These are phyloP conservation scores for Tauraco erythrolophus DNA, from an alignment of 2,113 vertebrate species.

Conservation along the genomic window DNA sequence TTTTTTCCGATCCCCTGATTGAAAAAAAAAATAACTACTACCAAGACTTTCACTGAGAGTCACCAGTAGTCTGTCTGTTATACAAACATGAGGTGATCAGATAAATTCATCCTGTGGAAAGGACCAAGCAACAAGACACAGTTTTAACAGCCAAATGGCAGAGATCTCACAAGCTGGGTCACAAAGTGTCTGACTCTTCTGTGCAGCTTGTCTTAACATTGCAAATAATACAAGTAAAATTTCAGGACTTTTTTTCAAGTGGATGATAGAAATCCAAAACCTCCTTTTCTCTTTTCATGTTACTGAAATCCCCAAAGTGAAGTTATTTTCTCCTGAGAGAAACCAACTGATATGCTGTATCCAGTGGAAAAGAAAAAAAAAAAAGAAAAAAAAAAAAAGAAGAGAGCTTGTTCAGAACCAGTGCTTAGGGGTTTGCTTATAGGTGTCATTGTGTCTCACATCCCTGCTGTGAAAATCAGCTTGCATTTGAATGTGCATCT, in stretches of 20 bases:
- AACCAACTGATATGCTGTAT: conserved; percentile 8
- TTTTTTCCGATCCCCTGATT: background rate
- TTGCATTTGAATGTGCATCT: conserved; percentile 79
- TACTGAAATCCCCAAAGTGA: conserved; percentile 4
- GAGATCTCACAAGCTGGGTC: background rate
- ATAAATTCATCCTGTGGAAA: background rate
- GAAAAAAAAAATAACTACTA: background rate
- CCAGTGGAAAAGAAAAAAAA: background rate
- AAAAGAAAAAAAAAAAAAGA: background rate
- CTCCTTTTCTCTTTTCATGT: background rate
- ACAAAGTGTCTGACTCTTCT: background rate
- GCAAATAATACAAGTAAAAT: background rate
- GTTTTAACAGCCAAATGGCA: background rate
- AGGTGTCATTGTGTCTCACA: conserved; percentile 77
- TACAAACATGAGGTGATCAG: background rate
- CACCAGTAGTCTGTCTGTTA: background rate
- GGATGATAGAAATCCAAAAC: background rate
- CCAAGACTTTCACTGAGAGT: fast-evolving
- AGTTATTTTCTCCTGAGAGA: conserved; percentile 38
- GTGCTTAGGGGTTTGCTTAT: conserved; percentile 67
- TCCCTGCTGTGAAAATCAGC: conserved; percentile 77
- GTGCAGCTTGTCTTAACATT: background rate
- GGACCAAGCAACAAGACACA: background rate
- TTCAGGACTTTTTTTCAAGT: background rate
- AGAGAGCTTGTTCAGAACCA: conserved; percentile 46